Conservation (phyloP, 2,888 invertebrate species). For the Deladenus siricidicola region DNA sequence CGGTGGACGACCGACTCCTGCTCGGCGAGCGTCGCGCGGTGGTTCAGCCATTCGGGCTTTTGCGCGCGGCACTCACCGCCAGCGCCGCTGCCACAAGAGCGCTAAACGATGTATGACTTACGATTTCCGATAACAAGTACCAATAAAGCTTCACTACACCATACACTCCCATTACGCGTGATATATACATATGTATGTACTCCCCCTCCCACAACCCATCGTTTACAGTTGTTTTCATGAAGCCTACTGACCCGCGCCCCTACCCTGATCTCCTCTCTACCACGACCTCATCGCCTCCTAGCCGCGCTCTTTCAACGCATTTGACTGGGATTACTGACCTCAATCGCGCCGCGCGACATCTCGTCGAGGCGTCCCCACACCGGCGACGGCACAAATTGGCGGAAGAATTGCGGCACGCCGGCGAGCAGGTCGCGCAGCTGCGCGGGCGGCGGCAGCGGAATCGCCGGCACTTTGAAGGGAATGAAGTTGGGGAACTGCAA, state of each 20-base stretch:
- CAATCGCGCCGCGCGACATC: constrained; percentile 16
- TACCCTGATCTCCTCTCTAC: too few species aligned
- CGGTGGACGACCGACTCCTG: constrained; percentile 28
- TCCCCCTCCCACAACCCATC: too few species aligned
- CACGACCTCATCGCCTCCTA: too few species aligned
- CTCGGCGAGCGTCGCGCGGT: constrained; percentile 31
- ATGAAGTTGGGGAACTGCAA: constrained; percentile 30
- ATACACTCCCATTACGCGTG: too few species aligned
- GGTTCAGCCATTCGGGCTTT: constrained; percentile 24
- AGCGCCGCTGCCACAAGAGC: too few species aligned
- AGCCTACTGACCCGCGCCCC: too few species aligned
- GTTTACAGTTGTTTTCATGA: too few species aligned
- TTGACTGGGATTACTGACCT: constrained; percentile 15
- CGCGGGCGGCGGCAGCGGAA: constrained; percentile 20
- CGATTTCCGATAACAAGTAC: too few species aligned
- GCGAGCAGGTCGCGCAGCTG: constrained; percentile 23
- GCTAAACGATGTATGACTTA: too few species aligned
- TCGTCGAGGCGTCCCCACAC: constrained; percentile 22
- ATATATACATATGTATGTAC: too few species aligned
- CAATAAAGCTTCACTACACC: too few species aligned
- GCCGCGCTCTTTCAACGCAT: too few species aligned
- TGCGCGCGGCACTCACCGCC: constrained; percentile 24
- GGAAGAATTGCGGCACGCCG: constrained; percentile 22
- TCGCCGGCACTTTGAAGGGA: constrained; percentile 29
- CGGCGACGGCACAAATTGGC: constrained; percentile 11